Evolutionary conservation across 2,888 invertebrate species (phyloP).

Genomic region (Mellilla xanthometata): DNA sequence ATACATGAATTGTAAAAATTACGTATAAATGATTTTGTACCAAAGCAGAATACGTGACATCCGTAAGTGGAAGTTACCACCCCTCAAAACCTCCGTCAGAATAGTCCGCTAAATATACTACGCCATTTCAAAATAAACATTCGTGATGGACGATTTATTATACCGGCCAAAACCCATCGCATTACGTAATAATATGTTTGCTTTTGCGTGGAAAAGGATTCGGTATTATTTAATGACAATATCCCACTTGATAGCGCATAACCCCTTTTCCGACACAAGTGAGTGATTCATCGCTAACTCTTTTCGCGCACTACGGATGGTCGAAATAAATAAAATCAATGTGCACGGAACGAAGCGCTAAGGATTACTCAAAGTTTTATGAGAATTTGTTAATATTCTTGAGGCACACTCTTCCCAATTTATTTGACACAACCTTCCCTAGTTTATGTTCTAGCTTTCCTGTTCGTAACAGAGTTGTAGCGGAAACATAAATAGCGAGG

Average conservation of each 20-base stretch:
- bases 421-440: neutral
- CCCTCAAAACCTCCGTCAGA: neutral
- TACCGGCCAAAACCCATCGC: neutral
- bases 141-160: slow-evolving; percentile 27
- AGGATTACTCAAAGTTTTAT: no score
- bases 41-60: no score
- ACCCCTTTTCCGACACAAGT: no score
- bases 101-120: neutral
- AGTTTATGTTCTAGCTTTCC: neutral
- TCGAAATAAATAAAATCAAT: no score
- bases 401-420: neutral
- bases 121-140: slow-evolving; percentile 8
- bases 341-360: no score
- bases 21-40: no score
- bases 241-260: no score
- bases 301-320: no score
- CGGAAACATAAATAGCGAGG: slow-evolving; percentile 13
- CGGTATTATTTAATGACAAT: no score
- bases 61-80: neutral
- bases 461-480: slow-evolving; percentile 5
- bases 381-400: no score
- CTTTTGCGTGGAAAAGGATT: slow-evolving; percentile 3
- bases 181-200: slow-evolving; percentile 15
- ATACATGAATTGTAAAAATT: no score
- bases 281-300: no score